Conservation (phyloP, 1,140 invertebrate species). For the Aphaenogaster ashmeadi region DNA sequence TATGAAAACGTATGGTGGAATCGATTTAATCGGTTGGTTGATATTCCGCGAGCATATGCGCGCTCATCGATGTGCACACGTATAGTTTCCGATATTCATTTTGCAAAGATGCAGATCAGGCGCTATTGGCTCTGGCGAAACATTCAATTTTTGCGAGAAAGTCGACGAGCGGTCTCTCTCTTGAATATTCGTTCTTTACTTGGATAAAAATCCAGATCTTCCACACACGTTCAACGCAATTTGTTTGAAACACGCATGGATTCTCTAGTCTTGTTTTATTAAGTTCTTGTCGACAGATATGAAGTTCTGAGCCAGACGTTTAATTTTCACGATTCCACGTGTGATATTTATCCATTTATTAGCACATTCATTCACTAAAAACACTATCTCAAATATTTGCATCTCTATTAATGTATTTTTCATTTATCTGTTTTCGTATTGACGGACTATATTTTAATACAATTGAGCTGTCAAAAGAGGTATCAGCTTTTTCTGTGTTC, state of each 20-base stretch:
- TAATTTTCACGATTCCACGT: slow-evolving; percentile 10
- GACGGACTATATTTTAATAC: background rate
- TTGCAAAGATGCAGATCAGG: slow-evolving; percentile 65
- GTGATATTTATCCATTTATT: slow-evolving; percentile 12
- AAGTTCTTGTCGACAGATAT: slow-evolving; percentile 17
- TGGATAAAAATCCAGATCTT: slow-evolving; percentile 28
- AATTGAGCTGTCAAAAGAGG: background rate
- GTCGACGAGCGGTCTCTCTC: slow-evolving; percentile 23
- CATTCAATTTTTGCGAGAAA: slow-evolving; percentile 62
- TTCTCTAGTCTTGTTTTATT: slow-evolving; percentile 4
- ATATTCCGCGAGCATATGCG: slow-evolving; percentile 61
- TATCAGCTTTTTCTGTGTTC: background rate
- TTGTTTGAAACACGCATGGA: slow-evolving; percentile 1
- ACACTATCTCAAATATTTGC: background rate
- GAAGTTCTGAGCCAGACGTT: background rate
- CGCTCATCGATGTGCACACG: slow-evolving; percentile 48
- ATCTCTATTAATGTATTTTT: background rate
- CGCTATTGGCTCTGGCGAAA: slow-evolving; percentile 57
- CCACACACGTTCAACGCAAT: slow-evolving; percentile 37
- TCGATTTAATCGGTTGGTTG: slow-evolving; percentile 62
- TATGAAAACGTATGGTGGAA: slow-evolving; percentile 52
- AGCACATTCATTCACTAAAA: background rate
- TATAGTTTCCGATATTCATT: slow-evolving; percentile 66
- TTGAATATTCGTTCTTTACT: slow-evolving; percentile 58
- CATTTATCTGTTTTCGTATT: background rate